Evolutionary conservation across 2,888 invertebrate species (phyloP), one percentile per base, ranked within the genome.

Genomic region (Formica aserva): DNA sequence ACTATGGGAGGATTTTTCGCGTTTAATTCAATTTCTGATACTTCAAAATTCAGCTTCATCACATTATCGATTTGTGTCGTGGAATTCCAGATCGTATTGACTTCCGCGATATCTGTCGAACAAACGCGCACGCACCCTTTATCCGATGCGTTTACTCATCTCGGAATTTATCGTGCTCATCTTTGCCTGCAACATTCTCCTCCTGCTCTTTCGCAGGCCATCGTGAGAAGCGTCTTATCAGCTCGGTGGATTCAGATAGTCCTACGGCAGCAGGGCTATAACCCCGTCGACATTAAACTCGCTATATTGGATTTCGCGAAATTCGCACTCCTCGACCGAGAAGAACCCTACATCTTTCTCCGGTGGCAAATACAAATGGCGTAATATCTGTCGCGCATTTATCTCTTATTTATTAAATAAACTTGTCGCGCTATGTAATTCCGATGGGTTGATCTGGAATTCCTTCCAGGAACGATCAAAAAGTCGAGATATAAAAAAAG

Each of bases 301-400:
- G 81, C 48, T 88, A 90, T 92, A 91, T 94, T 92, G 85, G 72
- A 92, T 94, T 94, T 92, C 93, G 92, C 92, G 76, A 90, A 88
- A 88, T 88, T 67, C 86, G 93, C 93, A 92, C 87, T 91, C 86
- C 65, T 87, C 65, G 83, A 84, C 60, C 80, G 80, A 80, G 74
- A 52, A 15, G 52, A 22, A 65, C 76, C 38, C 63, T 62, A 52
- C 63, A n/a, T 75, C 63, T 81, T 67, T 81, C 81, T 74, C 48
- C 81, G 18, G 63, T 75, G 29, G 52, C 81, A 52, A 74, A 35
- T 75, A 75, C 26, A 35, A 52, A 52, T 52, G 13, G 63, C 75
- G 32, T 35, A 52, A 75, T 81, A 48, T 63, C 62, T 77, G 11
- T 22, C 26, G 22, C 52, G 52, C 52, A n/a, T 60, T 52, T 26